phyloP scores from a whole-genome alignment of 1,140 invertebrate species.

The Dendroctonus valens region DNA sequence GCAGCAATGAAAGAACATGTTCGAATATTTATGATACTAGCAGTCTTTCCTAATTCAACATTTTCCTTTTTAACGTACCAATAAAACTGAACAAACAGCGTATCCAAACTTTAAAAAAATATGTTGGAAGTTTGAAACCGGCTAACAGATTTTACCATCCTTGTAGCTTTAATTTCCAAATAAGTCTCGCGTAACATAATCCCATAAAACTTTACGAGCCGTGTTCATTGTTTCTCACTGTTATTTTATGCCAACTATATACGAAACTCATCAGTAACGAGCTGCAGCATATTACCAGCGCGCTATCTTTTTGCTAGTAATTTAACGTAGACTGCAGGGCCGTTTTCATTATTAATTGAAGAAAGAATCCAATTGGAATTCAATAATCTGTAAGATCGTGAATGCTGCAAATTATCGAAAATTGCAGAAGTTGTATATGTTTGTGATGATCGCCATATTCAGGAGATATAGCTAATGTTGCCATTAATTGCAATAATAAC shows the following conservation, averaged over 20 bases:
- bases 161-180: conserved; percentile 23
- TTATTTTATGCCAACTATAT: conserved; percentile 25
- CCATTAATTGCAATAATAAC: too few relatives aligned
- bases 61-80: too few relatives aligned
- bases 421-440: too few relatives aligned
- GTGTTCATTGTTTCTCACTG: conserved; percentile 28
- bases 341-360: neutral
- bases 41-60: too few relatives aligned
- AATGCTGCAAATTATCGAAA: too few relatives aligned
- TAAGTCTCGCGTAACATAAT: conserved; percentile 26
- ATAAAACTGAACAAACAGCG: too few relatives aligned
- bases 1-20: too few relatives aligned
- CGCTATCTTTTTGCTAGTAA: conserved; percentile 23
- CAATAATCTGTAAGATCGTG: too few relatives aligned
- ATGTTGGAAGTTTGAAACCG: conserved; percentile 5
- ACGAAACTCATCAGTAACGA: conserved; percentile 16
- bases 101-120: neutral
- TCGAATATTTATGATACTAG: too few relatives aligned
- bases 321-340: conserved; percentile 11
- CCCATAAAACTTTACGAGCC: conserved; percentile 27
- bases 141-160: conserved; percentile 13
- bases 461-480: too few relatives aligned
- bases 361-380: too few relatives aligned
- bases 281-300: conserved; percentile 19
- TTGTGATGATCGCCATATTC: too few relatives aligned